Base-by-base conservation (phyloP, 2,113 vertebrate species). In the Callithrix jacchus region DNA sequence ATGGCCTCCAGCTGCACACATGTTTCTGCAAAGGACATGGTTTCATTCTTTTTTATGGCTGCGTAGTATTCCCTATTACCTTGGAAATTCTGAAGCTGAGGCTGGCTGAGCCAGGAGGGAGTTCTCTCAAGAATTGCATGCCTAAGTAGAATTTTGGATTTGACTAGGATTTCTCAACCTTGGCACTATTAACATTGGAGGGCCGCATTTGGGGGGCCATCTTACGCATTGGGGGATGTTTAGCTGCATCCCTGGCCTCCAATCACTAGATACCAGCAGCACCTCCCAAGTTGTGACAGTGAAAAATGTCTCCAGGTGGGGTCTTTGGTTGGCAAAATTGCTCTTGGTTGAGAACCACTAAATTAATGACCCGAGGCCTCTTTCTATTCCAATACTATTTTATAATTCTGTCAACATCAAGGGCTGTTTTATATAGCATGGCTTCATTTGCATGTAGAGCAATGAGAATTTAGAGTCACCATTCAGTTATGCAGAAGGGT, bases 401-500 rank as follows among this genome's bases (percentile, higher is more conserved):
- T 45, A 16, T 32, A 84, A 61, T 23, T 54, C 18, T 79, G 2
- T 83, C 56, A 58, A 20, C 5, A 30, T 3, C 25, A 30, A 52
- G 87, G 70, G 47, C 23, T 49, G 27, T 42, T 74, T 87, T 54
- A 20, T 13, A 7, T n/a, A 32, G 86, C 18, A 12, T 79, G 47
- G 32, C 6, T 18, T 30, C 37, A 1, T 81, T 76, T 68, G 35
- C 10, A 10, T 2, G 40, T 8, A 42, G 30, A 66, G 45, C 81
- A 40, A 45, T 32, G 16, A 40, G 68, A 80, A 27, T 88, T 76
- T 61, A 10, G 64, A 74, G 37, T 81, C 81, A 66, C 40, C 18
- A 11, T 42, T 81, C 80, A 93, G 68, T 77, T 23, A 64, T 3
- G 56, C 86, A 93, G 64, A 87, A 84, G 85, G 37, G 74, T 27